Evolutionary conservation across 2,888 invertebrate genomes (phyloP), one percentile per base, ranked within the genome.

Genomic region (Nipponacmea schrenckii): DNA sequence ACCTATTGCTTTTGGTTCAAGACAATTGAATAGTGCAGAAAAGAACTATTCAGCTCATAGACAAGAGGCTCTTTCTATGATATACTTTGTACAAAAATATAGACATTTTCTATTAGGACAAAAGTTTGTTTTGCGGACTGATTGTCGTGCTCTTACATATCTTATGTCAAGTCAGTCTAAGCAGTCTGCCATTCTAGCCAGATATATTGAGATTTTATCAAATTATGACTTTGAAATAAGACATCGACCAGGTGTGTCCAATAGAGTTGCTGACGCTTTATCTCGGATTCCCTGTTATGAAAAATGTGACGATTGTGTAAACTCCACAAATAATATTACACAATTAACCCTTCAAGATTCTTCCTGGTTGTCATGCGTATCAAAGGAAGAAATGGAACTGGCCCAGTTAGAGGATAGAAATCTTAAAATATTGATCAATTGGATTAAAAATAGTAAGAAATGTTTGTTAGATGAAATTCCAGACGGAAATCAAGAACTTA

Each of bases 1-100:
- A 64, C 31, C 39, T 26, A 64, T 64, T 15, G 64, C 64, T 31
- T 64, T 31, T 26, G 64, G 31, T 39, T 31, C 31, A 7, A 64
- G 39, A 39, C 27, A 27, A 31, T 64, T 64, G 15, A 64, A 7
- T 1, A 24, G 24, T 27, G 26, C 27, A 8, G 64, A 64, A 26
- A 64, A 17, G 24, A 64, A 64, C 14, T 64, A 64, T 39, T 64
- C 31, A 27, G 64, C 39, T 17, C 27, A 27, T 26, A 64, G 64
- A 64, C 27, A 64, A 64, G 64, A 64, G 39, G 27, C 39, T 64
- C 24, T 64, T 24, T n/a, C 64, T 56, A 20, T 56, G 56, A 20
- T 56, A 8, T 56, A 56, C 20, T 56, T 56, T 20, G 56, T 56
- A 8, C 56, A 56, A 24, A 64, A 31, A 20, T 56, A 56, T 20